Base-by-base conservation (phyloP, 2,113 vertebrate species). In the Cynoglossus semilaevis region DNA sequence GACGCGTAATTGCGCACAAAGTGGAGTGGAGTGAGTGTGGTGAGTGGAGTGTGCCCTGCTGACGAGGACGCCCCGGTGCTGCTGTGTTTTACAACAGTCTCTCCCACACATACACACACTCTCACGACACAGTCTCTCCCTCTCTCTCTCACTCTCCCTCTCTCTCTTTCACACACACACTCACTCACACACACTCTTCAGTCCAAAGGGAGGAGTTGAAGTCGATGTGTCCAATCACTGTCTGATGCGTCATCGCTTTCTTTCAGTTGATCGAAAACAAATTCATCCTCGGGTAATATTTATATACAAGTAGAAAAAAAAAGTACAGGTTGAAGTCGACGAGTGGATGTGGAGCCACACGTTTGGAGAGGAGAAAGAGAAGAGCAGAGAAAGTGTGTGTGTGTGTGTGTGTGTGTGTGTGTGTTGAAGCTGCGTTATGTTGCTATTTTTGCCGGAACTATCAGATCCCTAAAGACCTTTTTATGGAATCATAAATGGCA, bases 201-300 rank as follows among this genome's bases (percentile, higher is more conserved):
- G 94, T 92, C 94, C 93, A 29, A 94, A 94, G 94, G 96, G 94
- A 94, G 97, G 97, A 93, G 92, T 93, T 89, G 90, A 88, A 83
- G 80, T 85, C 91, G 85, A 87, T 83, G 88, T 88, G 92, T 91
- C 94, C 97, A 98, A 99, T 98, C 92, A 90, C 90, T 85, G 91
- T 85, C 74, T 85, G 90, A 86, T 89, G 92, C 95, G 96, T 96
- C 95, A 96, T 91, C 80, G 90, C 91, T 88, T 89, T 41, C 12
- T 81, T 60, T 89, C 90, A 88, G 90, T 91, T 92, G 88, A 88
- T 92, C 79, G 88, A 91, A 86, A 87, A 93, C 92, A 94, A 94
- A 94, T 94, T 92, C 92, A 92, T 94, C 91, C 91, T 86, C 63
- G 88, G 91, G 85, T 90, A 69, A 88, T 92, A 29, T 29, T 41